Base-by-base conservation (phyloP, 1,140 invertebrate genomes). In the Lordiphosa stackelbergi region DNA sequence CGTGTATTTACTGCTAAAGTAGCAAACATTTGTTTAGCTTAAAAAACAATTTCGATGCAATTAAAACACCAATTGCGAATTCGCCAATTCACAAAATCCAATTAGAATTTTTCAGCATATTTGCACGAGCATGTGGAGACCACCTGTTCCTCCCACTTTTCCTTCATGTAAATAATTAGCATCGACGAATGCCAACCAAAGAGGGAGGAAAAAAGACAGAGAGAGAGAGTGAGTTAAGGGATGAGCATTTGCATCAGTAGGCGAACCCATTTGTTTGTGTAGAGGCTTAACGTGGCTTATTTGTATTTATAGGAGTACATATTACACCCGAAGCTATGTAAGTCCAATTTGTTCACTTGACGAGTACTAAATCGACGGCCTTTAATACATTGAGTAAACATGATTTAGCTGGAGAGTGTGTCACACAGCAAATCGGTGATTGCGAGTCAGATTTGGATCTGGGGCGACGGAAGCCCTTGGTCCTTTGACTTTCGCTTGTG, bases 261-360 rank as follows among this genome's bases (percentile, higher is more conserved):
- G 11, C 16, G 28, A 38, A 34, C 10, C 24, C 3, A 41, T 47
- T 47, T 47, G 36, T 47, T 16, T 54, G 35, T 41, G 16, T 34
- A 48, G 11, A 11, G 57, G 43, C 52, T 66, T 66, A 61, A 53
- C 47, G 59, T 47, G 34, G 38, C 43, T 42, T 53, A 68, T 64
- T 48, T 62, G 45, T 57, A 49, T 49, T 24, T 24, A 51, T 22
- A 19, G 2, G 48, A 38, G 48, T 51, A 22, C 22, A 51, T 31
- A 31, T 31, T 42, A 9, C 9, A 34, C 13, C 24, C 9, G 28
- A 35, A 51, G 54, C 57, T 31, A 22, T 31, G 28, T 42, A 48
- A 51, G 43, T 46, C 24, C 52, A 52, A 57, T 66, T 69, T 69
- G 63, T 69, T 69, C 54, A 45, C 37, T 53, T 62, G 54, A 52